These are phyloP conservation scores for Pteronura brasiliensis DNA, from an alignment of 2,113 vertebrate species.

Conservation along the genomic window DNA sequence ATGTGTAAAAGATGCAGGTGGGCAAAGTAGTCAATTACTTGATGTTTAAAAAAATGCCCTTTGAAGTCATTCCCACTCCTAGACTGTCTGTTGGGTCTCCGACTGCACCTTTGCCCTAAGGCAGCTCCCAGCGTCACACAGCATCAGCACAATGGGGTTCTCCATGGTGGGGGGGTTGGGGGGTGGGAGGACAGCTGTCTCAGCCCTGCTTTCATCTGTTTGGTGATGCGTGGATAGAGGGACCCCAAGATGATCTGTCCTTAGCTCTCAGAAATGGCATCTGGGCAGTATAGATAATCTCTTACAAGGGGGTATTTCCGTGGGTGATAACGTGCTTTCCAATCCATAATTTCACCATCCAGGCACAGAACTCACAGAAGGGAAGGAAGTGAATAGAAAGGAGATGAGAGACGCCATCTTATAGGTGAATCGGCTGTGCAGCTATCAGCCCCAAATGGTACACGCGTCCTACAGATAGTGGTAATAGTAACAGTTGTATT, in stretches of 20 bases:
- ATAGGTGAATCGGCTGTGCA: neutral
- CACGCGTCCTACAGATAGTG: neutral
- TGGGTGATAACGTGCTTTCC: neutral
- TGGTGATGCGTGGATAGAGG: neutral
- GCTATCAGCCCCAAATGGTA: neutral
- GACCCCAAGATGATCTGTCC: neutral
- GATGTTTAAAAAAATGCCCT: neutral
- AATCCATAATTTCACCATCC: neutral
- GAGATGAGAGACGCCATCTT: neutral
- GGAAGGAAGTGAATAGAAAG: neutral
- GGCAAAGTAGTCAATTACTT: neutral
- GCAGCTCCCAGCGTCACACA: neutral
- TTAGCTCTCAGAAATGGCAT: neutral
- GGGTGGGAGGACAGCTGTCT: neutral
- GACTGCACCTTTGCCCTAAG: neutral
- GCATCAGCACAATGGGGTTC: neutral
- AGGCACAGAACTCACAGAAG: neutral
- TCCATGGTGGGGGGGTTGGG: neutral
- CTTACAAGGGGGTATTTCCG: neutral
- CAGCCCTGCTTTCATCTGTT: neutral
- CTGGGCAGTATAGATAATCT: fast-evolving
- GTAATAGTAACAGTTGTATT: neutral
- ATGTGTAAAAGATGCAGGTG: neutral
- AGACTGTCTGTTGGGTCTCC: neutral
- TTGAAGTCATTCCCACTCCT: neutral